Conservation (phyloP, 2,797 vertebrate genomes). For the Prionace glauca region DNA sequence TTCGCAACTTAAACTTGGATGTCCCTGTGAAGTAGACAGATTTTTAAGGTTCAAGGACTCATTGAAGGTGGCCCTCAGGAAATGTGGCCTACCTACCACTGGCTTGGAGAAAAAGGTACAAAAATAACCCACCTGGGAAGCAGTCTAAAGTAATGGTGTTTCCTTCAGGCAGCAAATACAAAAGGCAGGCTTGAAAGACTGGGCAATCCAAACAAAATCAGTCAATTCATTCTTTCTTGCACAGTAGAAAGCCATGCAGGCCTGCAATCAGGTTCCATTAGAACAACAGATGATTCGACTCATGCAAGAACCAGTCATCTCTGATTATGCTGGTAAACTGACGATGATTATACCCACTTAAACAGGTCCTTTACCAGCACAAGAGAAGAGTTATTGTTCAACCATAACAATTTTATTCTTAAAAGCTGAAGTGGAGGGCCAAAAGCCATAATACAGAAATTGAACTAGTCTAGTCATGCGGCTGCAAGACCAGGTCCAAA, state of each 20-base stretch:
- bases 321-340: not conserved
- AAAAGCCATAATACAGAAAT: not conserved
- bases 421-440: not conserved
- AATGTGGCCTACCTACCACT: not conserved
- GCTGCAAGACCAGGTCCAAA: too few species aligned
- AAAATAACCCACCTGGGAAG: not conserved
- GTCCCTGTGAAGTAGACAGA: not conserved
- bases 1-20: not conserved
- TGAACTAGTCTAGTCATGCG: too few species aligned
- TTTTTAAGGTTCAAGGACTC: not conserved
- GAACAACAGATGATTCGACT: not conserved
- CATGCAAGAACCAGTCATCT: not conserved
- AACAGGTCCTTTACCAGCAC: not conserved
- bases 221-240: too few species aligned
- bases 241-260: not conserved
- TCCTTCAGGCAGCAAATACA: not conserved
- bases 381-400: not conserved
- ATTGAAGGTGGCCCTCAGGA: not conserved
- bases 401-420: not conserved
- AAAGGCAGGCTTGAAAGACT: not conserved
- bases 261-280: not conserved
- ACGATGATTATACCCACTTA: not conserved
- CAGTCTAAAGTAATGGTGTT: not conserved
- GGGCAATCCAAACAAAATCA: too few species aligned
- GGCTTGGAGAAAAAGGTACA: not conserved